These are phyloP conservation scores for Drosophila antonietae DNA, from an alignment of 2,888 invertebrate genomes.

Conservation along the genomic window DNA sequence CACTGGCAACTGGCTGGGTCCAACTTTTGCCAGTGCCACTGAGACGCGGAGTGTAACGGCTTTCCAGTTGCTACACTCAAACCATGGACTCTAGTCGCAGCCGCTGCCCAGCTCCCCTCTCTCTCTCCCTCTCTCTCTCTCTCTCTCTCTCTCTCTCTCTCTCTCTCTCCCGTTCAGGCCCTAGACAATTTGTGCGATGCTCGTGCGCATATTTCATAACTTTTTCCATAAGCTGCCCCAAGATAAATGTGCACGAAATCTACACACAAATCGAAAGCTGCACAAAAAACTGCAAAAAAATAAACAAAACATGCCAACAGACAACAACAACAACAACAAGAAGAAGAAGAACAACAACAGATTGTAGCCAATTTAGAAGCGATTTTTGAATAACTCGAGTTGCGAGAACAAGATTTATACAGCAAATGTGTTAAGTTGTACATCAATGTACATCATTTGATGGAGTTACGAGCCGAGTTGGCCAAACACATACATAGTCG, in stretches of 20 bases:
- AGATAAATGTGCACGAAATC: conserved; percentile 82
- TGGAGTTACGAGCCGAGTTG: conserved; percentile 71
- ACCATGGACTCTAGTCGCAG: neutral
- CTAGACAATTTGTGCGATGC: conserved; percentile 72
- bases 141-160: too few relatives aligned
- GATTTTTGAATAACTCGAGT: conserved; percentile 82
- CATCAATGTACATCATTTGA: conserved; percentile 79
- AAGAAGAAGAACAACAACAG: conserved; percentile 33
- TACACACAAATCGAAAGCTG: conserved; percentile 83
- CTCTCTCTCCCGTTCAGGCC: conserved; percentile 1
- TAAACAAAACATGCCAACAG: conserved; percentile 51
- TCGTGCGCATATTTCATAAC: conserved; percentile 83
- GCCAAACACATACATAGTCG: conserved; percentile 18
- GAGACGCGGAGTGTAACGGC: conserved; percentile 30
- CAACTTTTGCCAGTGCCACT: conserved; percentile 24
- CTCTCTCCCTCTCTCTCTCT: too few relatives aligned
- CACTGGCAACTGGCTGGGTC: conserved; percentile 7
- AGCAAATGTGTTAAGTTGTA: conserved; percentile 82
- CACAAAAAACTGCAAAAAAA: conserved; percentile 58
- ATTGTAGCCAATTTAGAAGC: conserved; percentile 82
- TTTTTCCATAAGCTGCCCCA: conserved; percentile 80
- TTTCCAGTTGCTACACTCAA: conserved; percentile 26
- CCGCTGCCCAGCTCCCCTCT: neutral
- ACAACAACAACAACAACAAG: conserved; percentile 32
- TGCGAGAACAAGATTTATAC: conserved; percentile 81